Evolutionary conservation across 2,797 vertebrate species (phyloP).

Genomic region (Ctenopoma kingsleyae): DNA sequence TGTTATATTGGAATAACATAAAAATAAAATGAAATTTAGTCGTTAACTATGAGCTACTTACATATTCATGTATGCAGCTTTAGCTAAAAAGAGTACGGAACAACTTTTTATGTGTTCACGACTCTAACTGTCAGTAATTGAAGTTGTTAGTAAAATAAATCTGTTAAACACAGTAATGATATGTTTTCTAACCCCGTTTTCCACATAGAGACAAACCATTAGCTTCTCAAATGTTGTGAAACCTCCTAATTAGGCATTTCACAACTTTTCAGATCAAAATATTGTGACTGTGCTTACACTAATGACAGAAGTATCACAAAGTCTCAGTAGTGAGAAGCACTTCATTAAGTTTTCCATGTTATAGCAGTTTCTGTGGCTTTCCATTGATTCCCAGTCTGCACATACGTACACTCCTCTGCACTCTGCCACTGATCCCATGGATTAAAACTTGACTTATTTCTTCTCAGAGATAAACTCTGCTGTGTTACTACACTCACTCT

Average conservation of each 20-base stretch:
- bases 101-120: not conserved
- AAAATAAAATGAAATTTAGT: not conserved
- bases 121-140: not conserved
- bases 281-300: not conserved
- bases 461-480: not conserved
- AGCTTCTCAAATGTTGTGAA: constrained; percentile 17
- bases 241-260: constrained; percentile 10
- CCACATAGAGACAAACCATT: constrained; percentile 1
- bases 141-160: not conserved
- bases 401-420: not conserved
- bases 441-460: not conserved
- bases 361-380: no score
- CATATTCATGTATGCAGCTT: not conserved
- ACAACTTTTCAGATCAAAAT: not conserved
- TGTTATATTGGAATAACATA: no score
- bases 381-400: not conserved
- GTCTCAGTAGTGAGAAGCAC: not conserved
- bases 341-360: not conserved
- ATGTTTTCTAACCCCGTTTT: not conserved
- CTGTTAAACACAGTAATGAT: not conserved
- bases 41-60: not conserved
- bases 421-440: not conserved
- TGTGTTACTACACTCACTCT: not conserved
- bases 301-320: not conserved
- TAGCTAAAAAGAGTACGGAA: not conserved